Percentiles rank a stretch among this genome's conserved stretches.
Conservation (phyloP, 2,888 invertebrate species). For the Pilophorus perplexus region DNA sequence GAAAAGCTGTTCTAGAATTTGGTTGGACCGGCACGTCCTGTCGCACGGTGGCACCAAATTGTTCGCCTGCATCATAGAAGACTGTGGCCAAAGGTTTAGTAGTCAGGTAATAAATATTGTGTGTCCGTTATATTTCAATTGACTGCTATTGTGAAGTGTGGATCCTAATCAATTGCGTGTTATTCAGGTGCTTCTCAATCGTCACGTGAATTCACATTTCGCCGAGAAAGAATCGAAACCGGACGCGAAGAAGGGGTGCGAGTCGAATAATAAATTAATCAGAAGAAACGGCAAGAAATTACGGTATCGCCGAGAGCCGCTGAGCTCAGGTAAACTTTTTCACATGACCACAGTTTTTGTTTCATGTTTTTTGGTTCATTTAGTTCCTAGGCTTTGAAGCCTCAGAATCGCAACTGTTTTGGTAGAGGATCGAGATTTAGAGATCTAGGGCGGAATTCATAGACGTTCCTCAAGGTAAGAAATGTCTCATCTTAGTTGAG, state of each 20-base stretch:
- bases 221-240: constrained; percentile 61
- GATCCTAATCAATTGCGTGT: neutral
- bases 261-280: constrained; percentile 73
- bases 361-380: too few species aligned
- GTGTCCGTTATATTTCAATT: neutral
- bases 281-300: constrained; percentile 85
- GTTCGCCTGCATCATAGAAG: constrained; percentile 92
- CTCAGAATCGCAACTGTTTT: too few species aligned
- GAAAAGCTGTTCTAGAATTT: constrained; percentile 85
- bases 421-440: too few species aligned
- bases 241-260: constrained; percentile 67
- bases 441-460: too few species aligned
- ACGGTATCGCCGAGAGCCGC: constrained; percentile 80
- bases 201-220: constrained; percentile 93
- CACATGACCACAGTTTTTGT: too few species aligned
- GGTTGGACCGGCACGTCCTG: constrained; percentile 89
- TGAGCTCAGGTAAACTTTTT: constrained; percentile 68
- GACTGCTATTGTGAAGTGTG: neutral
- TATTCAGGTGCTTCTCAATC: constrained; percentile 74
- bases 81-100: constrained; percentile 77
- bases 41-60: constrained; percentile 91
- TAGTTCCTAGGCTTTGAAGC: too few species aligned
- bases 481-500: too few species aligned
- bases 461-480: too few species aligned
- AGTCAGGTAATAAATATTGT: constrained; percentile 65